Conservation (phyloP, 2,888 invertebrate species). For the Alsophila aescularia region DNA sequence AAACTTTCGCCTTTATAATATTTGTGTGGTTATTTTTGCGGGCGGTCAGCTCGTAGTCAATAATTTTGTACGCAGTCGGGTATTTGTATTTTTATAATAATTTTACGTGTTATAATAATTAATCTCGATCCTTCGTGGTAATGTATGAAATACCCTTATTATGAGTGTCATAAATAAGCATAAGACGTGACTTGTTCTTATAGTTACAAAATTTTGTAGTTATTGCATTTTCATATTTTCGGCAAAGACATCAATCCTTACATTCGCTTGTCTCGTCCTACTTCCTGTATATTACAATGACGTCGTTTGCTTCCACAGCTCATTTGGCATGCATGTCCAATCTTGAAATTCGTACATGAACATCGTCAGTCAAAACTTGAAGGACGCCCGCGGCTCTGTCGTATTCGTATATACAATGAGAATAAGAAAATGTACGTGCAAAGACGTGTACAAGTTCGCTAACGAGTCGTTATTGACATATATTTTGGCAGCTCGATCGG, state of each 20-base stretch:
- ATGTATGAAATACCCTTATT: too few relatives aligned
- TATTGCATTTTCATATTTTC: constrained; percentile 19
- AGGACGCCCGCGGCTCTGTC: constrained; percentile 29
- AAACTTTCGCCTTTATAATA: too few relatives aligned
- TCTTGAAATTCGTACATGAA: constrained; percentile 34
- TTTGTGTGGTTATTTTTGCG: too few relatives aligned
- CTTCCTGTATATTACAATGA: constrained; percentile 36
- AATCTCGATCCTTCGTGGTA: too few relatives aligned
- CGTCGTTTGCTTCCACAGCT: constrained; percentile 36
- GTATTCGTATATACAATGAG: constrained; percentile 25
- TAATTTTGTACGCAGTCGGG: too few relatives aligned
- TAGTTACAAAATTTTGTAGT: neutral
- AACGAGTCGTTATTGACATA: constrained; percentile 61
- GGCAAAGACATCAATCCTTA: constrained; percentile 27
- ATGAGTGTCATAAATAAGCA: too few relatives aligned
- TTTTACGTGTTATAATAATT: too few relatives aligned
- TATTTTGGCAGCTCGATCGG: constrained; percentile 59
- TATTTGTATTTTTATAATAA: too few relatives aligned
- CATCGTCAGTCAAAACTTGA: constrained; percentile 36
- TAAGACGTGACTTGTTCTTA: too few relatives aligned
- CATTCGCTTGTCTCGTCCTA: constrained; percentile 28
- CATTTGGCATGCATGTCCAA: constrained; percentile 39
- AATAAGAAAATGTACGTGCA: constrained; percentile 30
- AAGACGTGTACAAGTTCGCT: constrained; percentile 45
- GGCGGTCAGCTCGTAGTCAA: too few relatives aligned